Percentiles rank a stretch among this genome's conserved stretches.
Conservation (phyloP, 2,113 vertebrate genomes). For the Danio rerio region DNA sequence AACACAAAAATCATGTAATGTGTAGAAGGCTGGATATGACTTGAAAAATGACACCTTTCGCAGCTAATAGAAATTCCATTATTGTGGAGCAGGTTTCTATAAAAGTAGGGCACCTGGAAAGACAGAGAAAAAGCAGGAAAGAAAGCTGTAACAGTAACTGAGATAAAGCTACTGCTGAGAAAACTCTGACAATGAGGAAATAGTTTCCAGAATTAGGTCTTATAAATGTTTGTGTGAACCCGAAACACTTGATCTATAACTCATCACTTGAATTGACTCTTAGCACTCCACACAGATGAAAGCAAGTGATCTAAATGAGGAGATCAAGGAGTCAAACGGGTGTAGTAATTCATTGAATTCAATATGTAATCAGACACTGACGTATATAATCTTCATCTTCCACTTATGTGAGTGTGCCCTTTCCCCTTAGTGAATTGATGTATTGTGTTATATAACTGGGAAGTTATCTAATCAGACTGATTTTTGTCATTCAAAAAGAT, state of each 20-base stretch:
- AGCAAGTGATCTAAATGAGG: conserved; percentile 3
- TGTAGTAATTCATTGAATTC: conserved; percentile 16
- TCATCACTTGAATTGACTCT: conserved; percentile 13
- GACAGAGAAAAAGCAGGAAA: conserved; percentile 23
- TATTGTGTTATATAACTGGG: conserved; percentile 15
- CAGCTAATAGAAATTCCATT: conserved; percentile 20
- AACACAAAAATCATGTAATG: conserved; percentile 12
- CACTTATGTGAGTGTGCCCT: conserved; percentile 1
- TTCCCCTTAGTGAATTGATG: neutral
- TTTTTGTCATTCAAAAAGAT: neutral
- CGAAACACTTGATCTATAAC: conserved; percentile 11
- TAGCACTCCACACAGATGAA: conserved; percentile 18
- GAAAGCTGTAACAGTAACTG: neutral
- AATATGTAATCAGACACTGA: conserved; percentile 24
- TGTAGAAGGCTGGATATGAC: neutral
- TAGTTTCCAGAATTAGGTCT: conserved; percentile 21
- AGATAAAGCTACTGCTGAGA: conserved; percentile 18
- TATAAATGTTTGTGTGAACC: neutral
- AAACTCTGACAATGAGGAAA: conserved; percentile 3
- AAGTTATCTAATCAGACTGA: conserved; percentile 6
- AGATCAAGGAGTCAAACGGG: neutral
- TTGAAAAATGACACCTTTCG: conserved; percentile 36
- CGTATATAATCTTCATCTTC: neutral
- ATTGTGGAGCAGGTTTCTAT: conserved; percentile 33
- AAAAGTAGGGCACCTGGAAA: conserved; percentile 26